Evolutionary conservation across 1,140 invertebrate species (phyloP), one percentile per base, ranked within the genome.

Genomic region (Pristionchus pacificus): DNA sequence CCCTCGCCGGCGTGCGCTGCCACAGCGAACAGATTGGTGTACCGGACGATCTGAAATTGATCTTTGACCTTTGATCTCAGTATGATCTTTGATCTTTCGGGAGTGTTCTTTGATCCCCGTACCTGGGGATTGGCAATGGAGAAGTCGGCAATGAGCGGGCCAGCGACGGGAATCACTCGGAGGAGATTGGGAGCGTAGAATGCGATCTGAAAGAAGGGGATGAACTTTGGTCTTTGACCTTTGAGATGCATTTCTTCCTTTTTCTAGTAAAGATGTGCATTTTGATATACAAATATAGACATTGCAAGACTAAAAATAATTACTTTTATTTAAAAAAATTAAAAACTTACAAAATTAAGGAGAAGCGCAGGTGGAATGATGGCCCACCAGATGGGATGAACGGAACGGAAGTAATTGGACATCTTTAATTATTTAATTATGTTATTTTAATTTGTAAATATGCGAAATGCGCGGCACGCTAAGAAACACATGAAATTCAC

Each of bases 1-100:
- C 69, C 80, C 68, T 82, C 80, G 2, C 31, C 66, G n/a, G 78
- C 14, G 65, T 83, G 80, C 2, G 72, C 77, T 27, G 75, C 33
- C 24, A 75, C 62, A 13, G 79, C 81, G 27, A 70, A 64, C 58
- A 82, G 58, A 65, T 80, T 81, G 25, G 81, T 78, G 6, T 75
- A 30, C 15, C 72, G 32, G 25, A 76, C 57, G 27, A 81, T 1
- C 19, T 28, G 55, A 49, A 49, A 49, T 49, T 49, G 38, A n/a
- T n/a, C n/a, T n/a, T n/a, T n/a, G n/a, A n/a, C n/a, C n/a, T n/a
- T n/a, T n/a, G n/a, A n/a, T n/a, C n/a, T n/a, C n/a, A n/a, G n/a
- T n/a, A n/a, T n/a, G n/a, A n/a, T n/a, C n/a, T n/a, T n/a, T n/a
- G 6, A 49, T 49, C 38, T 19, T 10, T 10, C 19, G 38, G 6